Evolutionary conservation across 2,888 invertebrate species (phyloP).

Genomic region (Cordilura impudica): DNA sequence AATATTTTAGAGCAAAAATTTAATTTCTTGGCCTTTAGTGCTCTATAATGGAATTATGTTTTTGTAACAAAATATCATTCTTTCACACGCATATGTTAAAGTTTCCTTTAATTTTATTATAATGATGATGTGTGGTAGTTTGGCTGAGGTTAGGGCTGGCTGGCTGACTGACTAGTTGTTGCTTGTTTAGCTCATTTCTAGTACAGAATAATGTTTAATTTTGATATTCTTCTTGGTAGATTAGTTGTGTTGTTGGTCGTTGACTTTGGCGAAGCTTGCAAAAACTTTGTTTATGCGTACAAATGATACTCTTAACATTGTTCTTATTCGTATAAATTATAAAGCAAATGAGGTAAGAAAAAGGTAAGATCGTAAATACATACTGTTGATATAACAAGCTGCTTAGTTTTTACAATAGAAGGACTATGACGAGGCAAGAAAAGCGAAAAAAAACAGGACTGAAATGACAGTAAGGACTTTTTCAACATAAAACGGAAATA

Average conservation of each 20-base stretch:
- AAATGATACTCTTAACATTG: constrained; percentile 54
- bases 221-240: too few species aligned
- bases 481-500: constrained; percentile 13
- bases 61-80: not conserved
- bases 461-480: not conserved
- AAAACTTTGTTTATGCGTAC: not conserved
- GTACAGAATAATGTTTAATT: too few species aligned
- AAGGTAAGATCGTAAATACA: constrained; percentile 59
- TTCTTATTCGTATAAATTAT: constrained; percentile 24
- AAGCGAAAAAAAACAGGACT: not conserved
- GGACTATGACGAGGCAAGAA: not conserved
- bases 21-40: not conserved
- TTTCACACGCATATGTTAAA: not conserved
- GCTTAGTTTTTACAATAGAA: constrained; percentile 35
- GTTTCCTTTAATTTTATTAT: not conserved
- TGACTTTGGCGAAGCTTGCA: too few species aligned
- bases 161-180: not conserved
- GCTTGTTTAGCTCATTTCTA: too few species aligned
- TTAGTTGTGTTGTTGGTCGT: too few species aligned
- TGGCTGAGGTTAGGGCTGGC: too few species aligned
- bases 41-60: not conserved
- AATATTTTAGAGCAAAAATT: not conserved
- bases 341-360: constrained; percentile 57
- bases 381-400: constrained; percentile 51
- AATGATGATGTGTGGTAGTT: too few species aligned